Base-by-base conservation (phyloP, 2,888 invertebrate genomes). In the Polydrusus cervinus region DNA sequence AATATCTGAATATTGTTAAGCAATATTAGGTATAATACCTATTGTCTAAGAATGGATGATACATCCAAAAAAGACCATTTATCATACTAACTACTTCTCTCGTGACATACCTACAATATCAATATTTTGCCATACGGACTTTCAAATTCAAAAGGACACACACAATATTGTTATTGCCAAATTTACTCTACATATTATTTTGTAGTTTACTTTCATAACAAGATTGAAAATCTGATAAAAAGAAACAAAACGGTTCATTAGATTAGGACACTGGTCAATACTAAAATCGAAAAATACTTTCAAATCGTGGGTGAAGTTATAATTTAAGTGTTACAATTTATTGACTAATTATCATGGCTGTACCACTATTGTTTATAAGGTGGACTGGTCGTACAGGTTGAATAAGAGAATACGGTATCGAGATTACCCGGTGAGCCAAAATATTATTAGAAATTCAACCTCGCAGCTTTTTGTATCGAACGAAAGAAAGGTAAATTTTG, bases 231-330 rank as follows among this genome's bases (percentile, higher is more conserved):
- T 30, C 53, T 60, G 75, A 71, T 71, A 71, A 75, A 68, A 70
- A n/a, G 38, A 70, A 65, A 72, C 76, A 76, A 76, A 76, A 76
- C 72, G 72, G 76, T 76, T 76, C 65, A 76, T 76, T 76, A 72
- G 76, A 71, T 71, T 71, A 67, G 70, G 61, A 70, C 62, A 70
- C 49, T 70, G 62, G 61, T 61, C 61, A 65, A 53, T 65, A 47
- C 34, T 45, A 65, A 65, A 71, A 71, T 71, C 60, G 68, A 71
- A 68, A 74, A 60, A 61, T 76, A 74, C 76, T 76, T 76, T 76
- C 76, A 57, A 76, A 76, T 76, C 71, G 76, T 74, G 76, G 73
- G 76, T 67, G 76, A 74, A 74, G 71, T 70, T 64, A 51, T 74
- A 53, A 74, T 74, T 66, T 74, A 74, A 70, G 66, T 67, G 76